Base-by-base conservation (phyloP, 2,113 vertebrate genomes). In the Pelecanus crispus region DNA sequence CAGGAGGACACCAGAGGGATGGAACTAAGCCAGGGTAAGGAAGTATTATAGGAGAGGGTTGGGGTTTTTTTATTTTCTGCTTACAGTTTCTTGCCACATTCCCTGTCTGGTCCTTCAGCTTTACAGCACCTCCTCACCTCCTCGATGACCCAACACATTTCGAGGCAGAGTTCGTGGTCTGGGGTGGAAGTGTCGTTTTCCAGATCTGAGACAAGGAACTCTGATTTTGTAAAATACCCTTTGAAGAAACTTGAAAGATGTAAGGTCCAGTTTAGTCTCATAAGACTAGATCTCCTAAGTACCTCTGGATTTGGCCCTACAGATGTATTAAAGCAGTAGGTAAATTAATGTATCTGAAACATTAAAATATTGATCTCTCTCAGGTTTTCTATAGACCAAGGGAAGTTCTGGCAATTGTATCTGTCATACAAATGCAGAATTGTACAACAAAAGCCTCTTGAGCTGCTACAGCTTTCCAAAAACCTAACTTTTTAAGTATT, bases 101-200 rank as follows among this genome's bases (percentile, higher is more conserved):
- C 45, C 40, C 63, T 21, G 2, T 13, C 44, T 22, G 19, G 80
- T 66, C 29, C 40, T 81, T 56, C 38, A 50, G 73, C 14, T 72
- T 80, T 50, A 25, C 62, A 52, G 17, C 20, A 68, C 1, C 49
- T 77, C 28, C 32, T 90, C 61, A 59, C 6, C 10, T 36, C 29
- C 34, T 16, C 2, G 1, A 10, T 52, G 66, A 6, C 11, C 38
- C 22, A 13, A 0, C 9, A 5, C 13, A 2, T 63, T 82, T 75
- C 81, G 63, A 87, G 50, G 81, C 34, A 40, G 72, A 90, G 17
- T 25, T 47, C 25, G 6, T 0, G 24, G 88, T 18, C 14, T 81
- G 40, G 12, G 12, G 4, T 32, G 29, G 58, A 66, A 56, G 26
- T 3, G 61, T 9, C 1, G 0, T 47, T 68, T 66, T 65, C 63